Base-by-base conservation (phyloP, 2,888 invertebrate species). In the Rhopalosiphum nymphaeae region DNA sequence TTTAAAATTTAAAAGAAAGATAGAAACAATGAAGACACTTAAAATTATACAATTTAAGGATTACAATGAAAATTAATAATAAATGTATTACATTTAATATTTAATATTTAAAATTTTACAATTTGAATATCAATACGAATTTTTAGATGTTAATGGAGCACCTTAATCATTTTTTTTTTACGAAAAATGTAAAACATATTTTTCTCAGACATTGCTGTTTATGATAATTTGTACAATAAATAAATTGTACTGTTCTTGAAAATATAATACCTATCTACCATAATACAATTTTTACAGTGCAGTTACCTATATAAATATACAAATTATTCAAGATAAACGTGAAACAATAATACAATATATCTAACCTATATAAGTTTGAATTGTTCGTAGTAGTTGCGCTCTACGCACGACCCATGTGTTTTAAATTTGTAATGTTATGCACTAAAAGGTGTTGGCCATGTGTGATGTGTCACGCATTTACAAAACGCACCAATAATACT, bases 391-490 rank as follows among this genome's bases (percentile, higher is more conserved):
- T 67, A 67, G 67, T 67, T n/a, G 36, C 53, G 87, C 53, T 44
- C 13, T 89, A 67, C n/a, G 36, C 44, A 44, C 42, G 36, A 42
- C 26, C 42, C 89, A 89, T 89, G 89, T 57, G 89, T 89, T 89
- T 57, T 56, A 56, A 89, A 21, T 29, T 67, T 67, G 16, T 89
- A 89, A 89, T 57, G 57, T 42, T n/a, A 57, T 85, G 26, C 44
- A 67, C 44, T 57, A 57, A 57, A 89, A 89, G 89, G 89, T 89
- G 89, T 57, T 89, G 42, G 89, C 89, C 89, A 89, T 89, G 57
- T 89, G 89, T 89, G 36, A 67, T 36, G 16, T 36, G 67, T 67
- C 67, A 36, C 67, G 67, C 16, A 67, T 36, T 42, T 36, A 89
- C 88, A 26, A 89, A 56, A 89, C 42, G 36, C 42, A 42, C 56